These are phyloP conservation scores for Peucedramus taeniatus DNA, from an alignment of 2,113 vertebrate species.

Conservation along the genomic window DNA sequence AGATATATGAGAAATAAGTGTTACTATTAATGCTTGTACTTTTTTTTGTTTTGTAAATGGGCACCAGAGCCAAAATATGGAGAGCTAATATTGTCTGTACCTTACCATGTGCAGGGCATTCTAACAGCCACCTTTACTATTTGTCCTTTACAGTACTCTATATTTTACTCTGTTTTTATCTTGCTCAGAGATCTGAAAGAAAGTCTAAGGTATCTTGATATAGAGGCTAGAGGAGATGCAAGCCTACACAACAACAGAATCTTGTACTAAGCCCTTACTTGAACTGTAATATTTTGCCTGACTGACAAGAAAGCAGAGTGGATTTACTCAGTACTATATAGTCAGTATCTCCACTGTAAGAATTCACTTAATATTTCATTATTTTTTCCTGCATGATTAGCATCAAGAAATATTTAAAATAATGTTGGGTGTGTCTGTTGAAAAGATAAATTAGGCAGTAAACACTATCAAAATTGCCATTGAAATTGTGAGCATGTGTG, in stretches of 20 bases:
- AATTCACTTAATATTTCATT: neutral
- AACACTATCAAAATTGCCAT: neutral
- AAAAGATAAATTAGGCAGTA: neutral
- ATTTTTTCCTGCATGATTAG: neutral
- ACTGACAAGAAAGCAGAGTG: neutral
- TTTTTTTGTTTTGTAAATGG: neutral
- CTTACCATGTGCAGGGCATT: neutral
- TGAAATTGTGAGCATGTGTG: fast-evolving
- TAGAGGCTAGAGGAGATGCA: neutral
- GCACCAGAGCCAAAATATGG: neutral
- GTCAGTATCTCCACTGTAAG: neutral
- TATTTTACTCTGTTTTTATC: neutral
- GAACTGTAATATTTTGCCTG: neutral
- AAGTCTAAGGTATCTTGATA: neutral
- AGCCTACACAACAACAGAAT: neutral
- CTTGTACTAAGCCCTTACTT: neutral
- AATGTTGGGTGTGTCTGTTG: neutral
- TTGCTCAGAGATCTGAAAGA: neutral
- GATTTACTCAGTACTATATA: neutral
- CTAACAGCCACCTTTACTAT: neutral
- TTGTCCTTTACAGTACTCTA: neutral
- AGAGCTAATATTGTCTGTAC: neutral
- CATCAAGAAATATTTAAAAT: neutral
- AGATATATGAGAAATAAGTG: neutral
- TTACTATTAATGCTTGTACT: neutral